Conservation (phyloP, 1,140 invertebrate species). For the Drosophila jambulina region DNA sequence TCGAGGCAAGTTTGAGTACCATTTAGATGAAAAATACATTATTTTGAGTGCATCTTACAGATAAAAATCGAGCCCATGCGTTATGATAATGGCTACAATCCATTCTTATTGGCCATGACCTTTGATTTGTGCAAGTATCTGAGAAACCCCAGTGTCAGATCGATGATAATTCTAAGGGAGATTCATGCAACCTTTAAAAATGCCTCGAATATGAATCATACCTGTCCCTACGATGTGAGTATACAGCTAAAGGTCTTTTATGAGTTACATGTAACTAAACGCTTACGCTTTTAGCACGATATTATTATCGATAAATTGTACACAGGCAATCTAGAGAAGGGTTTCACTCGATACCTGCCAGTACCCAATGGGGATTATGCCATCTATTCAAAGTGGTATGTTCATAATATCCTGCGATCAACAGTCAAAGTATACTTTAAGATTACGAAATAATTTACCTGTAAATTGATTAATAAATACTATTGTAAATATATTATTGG, state of each 20-base stretch:
- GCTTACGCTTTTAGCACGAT: conserved; percentile 33
- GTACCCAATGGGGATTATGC: conserved; percentile 44
- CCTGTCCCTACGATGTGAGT: conserved; percentile 37
- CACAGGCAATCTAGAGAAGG: conserved; percentile 34
- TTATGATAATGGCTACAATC: conserved; percentile 25
- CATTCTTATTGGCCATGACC: conserved; percentile 20
- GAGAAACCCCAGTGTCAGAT: neutral
- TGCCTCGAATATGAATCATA: conserved; percentile 34
- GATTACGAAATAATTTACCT: neutral
- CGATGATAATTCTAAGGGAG: conserved; percentile 9
- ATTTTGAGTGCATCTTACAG: neutral
- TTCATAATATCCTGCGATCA: neutral
- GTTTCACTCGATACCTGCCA: conserved; percentile 8
- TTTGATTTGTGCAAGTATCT: conserved; percentile 32
- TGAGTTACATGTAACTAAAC: neutral
- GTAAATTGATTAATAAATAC: neutral
- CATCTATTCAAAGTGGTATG: conserved; percentile 5
- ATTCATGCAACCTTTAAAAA: neutral
- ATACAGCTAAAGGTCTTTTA: neutral
- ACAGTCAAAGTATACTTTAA: conserved; percentile 1
- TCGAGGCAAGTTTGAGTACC: conserved; percentile 2
- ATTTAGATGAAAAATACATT: too few species aligned
- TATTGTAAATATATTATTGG: neutral
- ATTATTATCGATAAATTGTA: conserved; percentile 23
- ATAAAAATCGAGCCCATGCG: conserved; percentile 8